Evolutionary conservation across 2,797 vertebrate genomes (phyloP).

Genomic region (Hyperoplus immaculatus): DNA sequence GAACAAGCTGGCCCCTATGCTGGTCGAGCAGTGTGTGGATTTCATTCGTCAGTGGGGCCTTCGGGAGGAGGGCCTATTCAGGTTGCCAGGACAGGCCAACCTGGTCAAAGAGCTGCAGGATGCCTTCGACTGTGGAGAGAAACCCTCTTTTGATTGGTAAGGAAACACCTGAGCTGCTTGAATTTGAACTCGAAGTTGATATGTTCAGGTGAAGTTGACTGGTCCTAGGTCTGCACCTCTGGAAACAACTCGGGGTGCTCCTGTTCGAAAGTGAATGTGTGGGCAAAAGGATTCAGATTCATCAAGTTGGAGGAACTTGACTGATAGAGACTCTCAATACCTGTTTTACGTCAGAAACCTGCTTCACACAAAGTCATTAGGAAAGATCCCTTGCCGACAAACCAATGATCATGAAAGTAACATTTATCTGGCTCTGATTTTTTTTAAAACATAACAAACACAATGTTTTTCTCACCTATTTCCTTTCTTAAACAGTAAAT

Average conservation of each 20-base stretch:
- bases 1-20: constrained; percentile 93
- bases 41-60: constrained; percentile 96
- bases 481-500: background rate
- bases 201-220: background rate
- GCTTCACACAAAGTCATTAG: background rate
- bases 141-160: constrained; percentile 97
- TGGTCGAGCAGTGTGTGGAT: constrained; percentile 98
- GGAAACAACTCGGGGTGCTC: background rate
- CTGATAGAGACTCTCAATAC: background rate
- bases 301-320: background rate
- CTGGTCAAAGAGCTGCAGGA: constrained; percentile 98
- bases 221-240: constrained; percentile 2
- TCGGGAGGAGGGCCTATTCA: constrained; percentile 95
- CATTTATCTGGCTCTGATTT: background rate
- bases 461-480: background rate
- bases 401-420: background rate
- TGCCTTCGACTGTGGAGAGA: constrained; percentile 97
- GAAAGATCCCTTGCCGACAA: background rate
- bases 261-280: background rate
- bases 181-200: constrained; percentile 24
- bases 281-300: background rate
- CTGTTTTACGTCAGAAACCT: background rate
- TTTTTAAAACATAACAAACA: background rate
- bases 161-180: constrained; percentile 20
- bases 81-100: constrained; percentile 96